A percentile compares a stretch with the other conserved stretches of the same genome.
phyloP scores from a whole-genome alignment of 2,888 invertebrate genomes.

The Junonia oenone region DNA sequence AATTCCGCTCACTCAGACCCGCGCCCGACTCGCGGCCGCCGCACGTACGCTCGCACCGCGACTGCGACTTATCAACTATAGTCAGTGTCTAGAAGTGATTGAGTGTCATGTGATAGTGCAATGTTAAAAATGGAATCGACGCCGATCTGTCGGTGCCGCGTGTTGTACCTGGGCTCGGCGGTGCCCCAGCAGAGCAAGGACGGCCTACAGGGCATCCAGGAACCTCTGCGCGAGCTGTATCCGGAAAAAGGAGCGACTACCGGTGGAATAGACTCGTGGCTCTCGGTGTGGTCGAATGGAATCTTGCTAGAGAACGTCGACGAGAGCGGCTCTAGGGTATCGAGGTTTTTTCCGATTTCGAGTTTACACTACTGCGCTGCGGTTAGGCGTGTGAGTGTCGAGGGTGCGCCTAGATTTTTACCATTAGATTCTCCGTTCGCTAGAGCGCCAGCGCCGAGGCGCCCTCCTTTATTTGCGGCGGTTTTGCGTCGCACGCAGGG shows the following conservation, averaged over 20 bases:
- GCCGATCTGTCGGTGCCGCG: conserved; percentile 97
- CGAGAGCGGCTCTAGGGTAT: conserved; percentile 95
- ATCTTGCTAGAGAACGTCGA: conserved; percentile 97
- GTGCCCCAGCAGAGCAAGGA: conserved; percentile 99
- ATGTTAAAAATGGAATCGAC: conserved; percentile 85
- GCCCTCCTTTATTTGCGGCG: conserved; percentile 98
- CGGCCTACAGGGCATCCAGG: conserved; percentile 97
- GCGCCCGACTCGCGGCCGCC: conserved; percentile 66
- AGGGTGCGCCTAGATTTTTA: conserved; percentile 90
- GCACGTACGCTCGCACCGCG: conserved; percentile 49
- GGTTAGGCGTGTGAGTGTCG: conserved; percentile 90
- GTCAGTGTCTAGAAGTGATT: conserved; percentile 58
- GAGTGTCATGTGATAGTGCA: conserved; percentile 73
- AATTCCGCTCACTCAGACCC: conserved; percentile 76
- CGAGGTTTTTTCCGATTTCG: conserved; percentile 97
- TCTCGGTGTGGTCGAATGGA: conserved; percentile 98
- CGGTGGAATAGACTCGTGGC: conserved; percentile 96
- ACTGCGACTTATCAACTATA: conserved; percentile 40
- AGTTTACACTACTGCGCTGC: conserved; percentile 97
- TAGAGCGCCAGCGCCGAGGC: conserved; percentile 92
- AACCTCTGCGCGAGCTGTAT: conserved; percentile 96
- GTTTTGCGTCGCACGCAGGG: conserved; percentile 97
- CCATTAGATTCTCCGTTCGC: conserved; percentile 98
- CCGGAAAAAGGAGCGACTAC: conserved; percentile 95
- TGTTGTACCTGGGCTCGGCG: conserved; percentile 96